Base-by-base conservation (phyloP, 2,888 invertebrate species). In the Idaea dimidiata region DNA sequence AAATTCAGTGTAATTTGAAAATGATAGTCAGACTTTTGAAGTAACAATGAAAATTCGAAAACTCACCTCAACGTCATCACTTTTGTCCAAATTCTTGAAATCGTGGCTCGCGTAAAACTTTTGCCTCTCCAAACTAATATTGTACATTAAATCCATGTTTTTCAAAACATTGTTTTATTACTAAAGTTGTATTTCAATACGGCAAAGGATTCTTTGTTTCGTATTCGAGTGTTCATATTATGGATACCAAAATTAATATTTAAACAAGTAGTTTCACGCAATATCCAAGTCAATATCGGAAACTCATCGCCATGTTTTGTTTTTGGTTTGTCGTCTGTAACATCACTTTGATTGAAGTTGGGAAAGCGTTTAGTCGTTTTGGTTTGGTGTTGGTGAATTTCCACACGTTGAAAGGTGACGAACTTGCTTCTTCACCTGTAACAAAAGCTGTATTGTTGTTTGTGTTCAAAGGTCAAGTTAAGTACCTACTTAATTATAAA, bases 31-130 rank as follows among this genome's bases (percentile, higher is more conserved):
- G 8, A 43, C 6, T 43, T 14, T 14, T 43, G 10, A 43, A 43
- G 6, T 43, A 43, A 24, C 24, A 24, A 24, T 24, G 24, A 24
- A 24, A 24, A 24, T 24, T n/a, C n/a, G n/a, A 24, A 24, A 5
- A 61, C 75, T 82, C 74, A 89, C 89, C 83, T 89, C 88, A 57
- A 86, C 79, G 71, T 82, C 83, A 59, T 82, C 75, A 68, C 80
- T 66, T 32, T 78, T 73, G 2, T 73, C 67, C 1, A 77, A 69
- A 32, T 83, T 80, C 67, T 81, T 83, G 70, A 87, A 85, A 54
- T 82, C 76, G 73, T 84, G 80, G 4, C 74, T 74, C 1, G 80
- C 83, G 68, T 87, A 86, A 70, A 88, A 88, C 70, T 83, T 85
- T 61, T 86, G 78, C 18, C 86, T 76, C 66, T 84, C 82, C 65